Percentiles rank a stretch among this genome's conserved stretches.
phyloP scores from a whole-genome alignment of 1,140 invertebrate species.

The Copidosoma floridanum region DNA sequence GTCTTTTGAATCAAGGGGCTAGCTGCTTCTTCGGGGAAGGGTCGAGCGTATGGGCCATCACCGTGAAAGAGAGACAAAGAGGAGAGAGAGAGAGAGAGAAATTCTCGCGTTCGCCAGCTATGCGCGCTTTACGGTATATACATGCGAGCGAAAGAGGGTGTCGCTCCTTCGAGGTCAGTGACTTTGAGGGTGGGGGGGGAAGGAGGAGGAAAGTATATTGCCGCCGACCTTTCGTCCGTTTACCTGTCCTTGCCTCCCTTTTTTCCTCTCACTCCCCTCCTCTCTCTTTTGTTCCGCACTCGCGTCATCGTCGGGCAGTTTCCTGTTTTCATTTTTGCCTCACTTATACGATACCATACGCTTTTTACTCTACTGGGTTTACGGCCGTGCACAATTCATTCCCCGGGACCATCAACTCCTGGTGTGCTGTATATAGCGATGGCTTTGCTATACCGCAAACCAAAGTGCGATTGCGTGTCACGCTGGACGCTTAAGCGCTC shows the following conservation, averaged over 20 bases:
- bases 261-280: neutral
- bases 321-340: slow-evolving; percentile 4
- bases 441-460: too few relatives aligned
- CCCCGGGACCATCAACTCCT: too few relatives aligned
- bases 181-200: too few relatives aligned
- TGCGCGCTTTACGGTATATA: too few relatives aligned
- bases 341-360: too few relatives aligned
- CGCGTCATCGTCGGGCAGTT: too few relatives aligned
- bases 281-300: neutral
- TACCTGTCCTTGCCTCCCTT: slow-evolving; percentile 6
- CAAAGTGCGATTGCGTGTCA: too few relatives aligned
- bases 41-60: neutral
- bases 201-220: too few relatives aligned
- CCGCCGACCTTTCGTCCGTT: slow-evolving; percentile 18
- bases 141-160: too few relatives aligned
- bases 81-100: slow-evolving; percentile 14
- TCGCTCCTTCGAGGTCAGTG: too few relatives aligned
- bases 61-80: neutral
- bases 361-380: neutral
- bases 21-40: neutral
- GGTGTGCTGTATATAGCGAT: too few relatives aligned
- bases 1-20: neutral
- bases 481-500: too few relatives aligned
- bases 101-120: slow-evolving; percentile 5
- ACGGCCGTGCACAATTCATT: neutral